Evolutionary conservation across 2,888 invertebrate genomes (phyloP).

Genomic region (Lumbricus terrestris): DNA sequence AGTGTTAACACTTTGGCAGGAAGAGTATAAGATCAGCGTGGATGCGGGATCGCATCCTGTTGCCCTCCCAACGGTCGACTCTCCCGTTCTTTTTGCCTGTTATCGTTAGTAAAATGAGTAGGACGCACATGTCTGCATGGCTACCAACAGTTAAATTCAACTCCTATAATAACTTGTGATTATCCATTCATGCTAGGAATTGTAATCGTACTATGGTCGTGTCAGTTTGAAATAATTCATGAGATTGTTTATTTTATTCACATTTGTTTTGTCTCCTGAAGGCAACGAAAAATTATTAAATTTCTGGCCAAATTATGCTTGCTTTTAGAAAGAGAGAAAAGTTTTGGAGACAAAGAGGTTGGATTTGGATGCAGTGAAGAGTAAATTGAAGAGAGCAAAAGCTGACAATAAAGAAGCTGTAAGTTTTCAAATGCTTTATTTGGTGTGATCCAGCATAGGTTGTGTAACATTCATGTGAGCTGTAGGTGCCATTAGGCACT

Average conservation of each 20-base stretch:
- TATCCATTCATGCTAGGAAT: no score
- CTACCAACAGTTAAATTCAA: no score
- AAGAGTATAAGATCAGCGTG: no score
- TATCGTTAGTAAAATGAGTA: no score
- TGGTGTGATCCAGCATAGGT: neutral
- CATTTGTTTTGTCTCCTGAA: neutral
- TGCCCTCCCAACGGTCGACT: no score
- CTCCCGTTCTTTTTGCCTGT: no score
- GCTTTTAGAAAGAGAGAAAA: slow-evolving; percentile 63
- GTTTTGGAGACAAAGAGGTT: slow-evolving; percentile 66
- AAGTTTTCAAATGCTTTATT: neutral
- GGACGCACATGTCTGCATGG: no score
- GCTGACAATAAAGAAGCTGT: slow-evolving; percentile 34
- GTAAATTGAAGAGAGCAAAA: slow-evolving; percentile 77
- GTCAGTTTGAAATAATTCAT: no score
- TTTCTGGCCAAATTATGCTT: neutral
- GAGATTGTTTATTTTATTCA: neutral
- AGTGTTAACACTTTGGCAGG: no score
- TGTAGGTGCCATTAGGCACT: neutral
- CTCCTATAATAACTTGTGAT: no score
- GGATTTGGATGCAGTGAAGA: slow-evolving; percentile 87
- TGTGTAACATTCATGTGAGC: neutral
- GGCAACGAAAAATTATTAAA: neutral
- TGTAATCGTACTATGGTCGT: no score
- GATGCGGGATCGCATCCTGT: no score